These are phyloP conservation scores for Spongia lamella DNA, from an alignment of 37 sponge, comb jelly and placozoan genomes.

Conservation along the genomic window DNA sequence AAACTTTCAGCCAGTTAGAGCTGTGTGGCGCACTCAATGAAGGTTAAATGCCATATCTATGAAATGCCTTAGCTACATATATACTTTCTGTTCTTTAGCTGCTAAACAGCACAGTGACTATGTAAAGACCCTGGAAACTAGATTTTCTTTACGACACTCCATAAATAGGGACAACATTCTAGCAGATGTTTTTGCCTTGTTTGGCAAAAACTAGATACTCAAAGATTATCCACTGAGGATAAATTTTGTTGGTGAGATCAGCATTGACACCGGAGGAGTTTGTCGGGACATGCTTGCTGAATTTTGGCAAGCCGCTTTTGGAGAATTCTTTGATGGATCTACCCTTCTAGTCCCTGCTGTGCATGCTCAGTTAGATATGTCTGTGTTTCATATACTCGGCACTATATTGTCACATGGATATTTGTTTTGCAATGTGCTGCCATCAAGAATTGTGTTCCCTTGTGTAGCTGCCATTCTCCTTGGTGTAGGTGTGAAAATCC, in stretches of 20 bases:
- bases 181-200: constrained; percentile 6
- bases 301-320: constrained; percentile 18
- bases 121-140: no score
- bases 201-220: neutral
- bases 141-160: no score
- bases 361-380: constrained; percentile 9
- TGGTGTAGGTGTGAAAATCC: neutral
- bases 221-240: constrained; percentile 4
- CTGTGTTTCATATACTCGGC: constrained; percentile 13
- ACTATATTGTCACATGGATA: constrained; percentile 13
- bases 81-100: no score
- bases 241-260: constrained; percentile 12
- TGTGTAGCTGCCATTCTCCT: neutral
- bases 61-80: no score
- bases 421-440: constrained; percentile 11
- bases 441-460: constrained; percentile 17
- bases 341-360: constrained; percentile 18
- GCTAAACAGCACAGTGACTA: no score
- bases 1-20: no score
- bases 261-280: constrained; percentile 28
- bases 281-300: constrained; percentile 20
- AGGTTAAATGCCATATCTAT: no score
- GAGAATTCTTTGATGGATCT: constrained; percentile 18
- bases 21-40: no score
- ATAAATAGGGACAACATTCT: neutral